Evolutionary conservation across 2,888 invertebrate species (phyloP), one percentile per base, ranked within the genome.

Genomic region (Sarcophaga carnaria): DNA sequence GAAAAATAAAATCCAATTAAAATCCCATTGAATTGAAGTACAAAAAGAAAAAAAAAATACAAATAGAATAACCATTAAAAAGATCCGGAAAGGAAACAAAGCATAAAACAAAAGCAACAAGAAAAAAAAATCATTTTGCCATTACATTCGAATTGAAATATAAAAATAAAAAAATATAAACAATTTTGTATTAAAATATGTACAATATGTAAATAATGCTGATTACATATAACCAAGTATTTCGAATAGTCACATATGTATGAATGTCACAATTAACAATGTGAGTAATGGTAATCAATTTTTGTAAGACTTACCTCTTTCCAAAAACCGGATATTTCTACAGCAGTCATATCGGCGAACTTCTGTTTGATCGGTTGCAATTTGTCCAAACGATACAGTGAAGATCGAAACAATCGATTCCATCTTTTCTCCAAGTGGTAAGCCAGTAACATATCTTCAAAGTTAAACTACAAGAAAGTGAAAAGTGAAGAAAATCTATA

Each of bases 341-440:
- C 94, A 75, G 96, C 94, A 59, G 97, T 98, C 90, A 98, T 94
- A 90, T 96, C 96, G 12, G 97, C 97, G 93, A 98, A 98, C 90
- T 97, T 96, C 79, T 96, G 96, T 91, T 97, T 98, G n/a, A 97
- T 97, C 80, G 96, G 95, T 90, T 96, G 96, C 60, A 97, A 93
- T 2, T 96, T 96, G 85, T 95, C 95, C 14, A 95, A 95, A 79
- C 97, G 94, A 93, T 96, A 96, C 8, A 97, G 91, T 0, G 96
- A 95, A 0, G 96, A 95, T 77, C 96, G 94, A 90, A 96, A 96
- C 14, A 97, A 93, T 4, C 94, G 94, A 83, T 95, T 95, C 97
- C 97, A 97, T 1, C 96, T 95, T 22, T 94, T 93, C 91, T 96
- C 95, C 67, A 97, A 93, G 83, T 94, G 94, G 90, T 95, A 94